phyloP scores from a whole-genome alignment of 1,140 invertebrate genomes.

The Drosophila prosaltans region DNA sequence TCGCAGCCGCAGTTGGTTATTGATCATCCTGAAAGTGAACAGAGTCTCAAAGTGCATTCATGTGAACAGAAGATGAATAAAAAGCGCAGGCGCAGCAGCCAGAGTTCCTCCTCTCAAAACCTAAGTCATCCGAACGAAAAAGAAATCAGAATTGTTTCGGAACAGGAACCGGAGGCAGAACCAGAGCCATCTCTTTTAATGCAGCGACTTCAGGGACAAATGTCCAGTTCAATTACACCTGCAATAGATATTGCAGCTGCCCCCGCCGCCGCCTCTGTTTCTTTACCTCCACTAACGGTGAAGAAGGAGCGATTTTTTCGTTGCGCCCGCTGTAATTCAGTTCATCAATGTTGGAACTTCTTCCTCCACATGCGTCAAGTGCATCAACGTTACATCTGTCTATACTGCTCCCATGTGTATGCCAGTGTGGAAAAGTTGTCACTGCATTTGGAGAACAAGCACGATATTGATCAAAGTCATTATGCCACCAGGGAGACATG shows the following conservation, averaged over 20 bases:
- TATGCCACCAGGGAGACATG: conserved; percentile 83
- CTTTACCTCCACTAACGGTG: conserved; percentile 9
- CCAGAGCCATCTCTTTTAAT: conserved; percentile 53
- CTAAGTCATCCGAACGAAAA: conserved; percentile 11
- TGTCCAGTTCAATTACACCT: not conserved
- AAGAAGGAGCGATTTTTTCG: conserved; percentile 85
- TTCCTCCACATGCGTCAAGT: conserved; percentile 91
- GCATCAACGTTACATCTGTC: conserved; percentile 90
- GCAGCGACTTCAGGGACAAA: conserved; percentile 65
- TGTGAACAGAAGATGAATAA: conserved; percentile 24
- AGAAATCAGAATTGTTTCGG: conserved; percentile 5
- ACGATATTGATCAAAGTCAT: conserved; percentile 87
- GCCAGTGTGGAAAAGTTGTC: conserved; percentile 90
- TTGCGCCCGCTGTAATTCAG: conserved; percentile 90
- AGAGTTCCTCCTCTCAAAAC: conserved; percentile 40
- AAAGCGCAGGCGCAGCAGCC: conserved; percentile 37
- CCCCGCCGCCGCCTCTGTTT: conserved; percentile 12
- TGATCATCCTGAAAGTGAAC: conserved; percentile 69
- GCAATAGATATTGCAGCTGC: not conserved
- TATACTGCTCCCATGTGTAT: conserved; percentile 91
- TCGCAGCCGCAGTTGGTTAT: conserved; percentile 69
- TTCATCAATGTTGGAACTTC: conserved; percentile 92
- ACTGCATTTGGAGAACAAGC: conserved; percentile 89
- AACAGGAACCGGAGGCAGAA: conserved; percentile 33
- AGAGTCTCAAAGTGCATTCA: conserved; percentile 31